Conservation (phyloP, 37 sponge, comb jelly and placozoan species). For the Axinella damicornis region DNA sequence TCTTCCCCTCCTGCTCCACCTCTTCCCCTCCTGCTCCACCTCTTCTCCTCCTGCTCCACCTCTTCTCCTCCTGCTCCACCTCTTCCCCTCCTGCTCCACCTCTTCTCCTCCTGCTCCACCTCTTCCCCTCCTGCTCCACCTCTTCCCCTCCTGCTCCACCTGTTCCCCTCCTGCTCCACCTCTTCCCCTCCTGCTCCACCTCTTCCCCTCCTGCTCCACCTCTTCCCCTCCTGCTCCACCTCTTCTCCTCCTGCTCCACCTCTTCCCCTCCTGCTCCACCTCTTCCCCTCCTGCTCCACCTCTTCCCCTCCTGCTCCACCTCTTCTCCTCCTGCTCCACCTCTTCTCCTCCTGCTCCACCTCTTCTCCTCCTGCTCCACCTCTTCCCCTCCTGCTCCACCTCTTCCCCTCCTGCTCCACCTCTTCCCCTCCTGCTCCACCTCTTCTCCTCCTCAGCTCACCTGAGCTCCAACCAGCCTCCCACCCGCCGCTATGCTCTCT, state of each 20-base stretch:
- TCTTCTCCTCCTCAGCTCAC: slow-evolving; percentile 17
- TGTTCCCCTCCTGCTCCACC: background rate
- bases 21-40: slow-evolving; percentile 5
- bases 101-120: background rate
- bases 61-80: background rate
- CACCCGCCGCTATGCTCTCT: slow-evolving; percentile 33
- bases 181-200: slow-evolving; percentile 1
- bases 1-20: background rate
- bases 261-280: background rate
- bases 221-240: background rate
- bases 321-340: slow-evolving; percentile 5
- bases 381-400: too few relatives aligned
- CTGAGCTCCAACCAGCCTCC: slow-evolving; percentile 33
- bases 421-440: background rate
- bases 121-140: background rate
- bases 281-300: background rate
- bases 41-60: background rate
- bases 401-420: background rate
- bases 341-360: background rate
- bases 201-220: background rate
- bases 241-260: background rate
- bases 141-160: background rate
- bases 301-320: background rate
- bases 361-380: too few relatives aligned
- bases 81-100: background rate